Evolutionary conservation across 1,140 invertebrate species (phyloP), one percentile per base, ranked within the genome.

Genomic region (Choristoneura fumiferana): DNA sequence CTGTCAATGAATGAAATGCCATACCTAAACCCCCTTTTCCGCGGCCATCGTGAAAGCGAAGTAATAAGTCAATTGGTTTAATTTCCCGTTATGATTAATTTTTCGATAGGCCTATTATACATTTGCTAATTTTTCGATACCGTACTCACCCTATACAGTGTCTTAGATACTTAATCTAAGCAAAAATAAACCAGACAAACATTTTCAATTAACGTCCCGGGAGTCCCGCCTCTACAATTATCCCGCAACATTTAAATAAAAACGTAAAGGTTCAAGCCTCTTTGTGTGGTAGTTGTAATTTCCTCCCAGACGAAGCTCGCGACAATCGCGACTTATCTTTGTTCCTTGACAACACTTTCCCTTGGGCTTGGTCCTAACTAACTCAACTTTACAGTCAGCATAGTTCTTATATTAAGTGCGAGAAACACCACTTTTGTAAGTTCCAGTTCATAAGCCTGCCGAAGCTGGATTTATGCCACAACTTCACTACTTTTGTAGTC

Each of bases 251-350:
- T 69, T 65, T 64, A 62, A 75, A 72, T 61, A 76, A 65, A 71
- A 73, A 76, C 58, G 57, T 60, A 65, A 64, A 74, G 69, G 70
- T 71, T 81, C 65, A 69, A 72, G 68, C 61, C 72, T 78, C 70
- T 80, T 78, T 84, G 76, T 73, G 69, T 76, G 67, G 67, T 78
- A 78, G 73, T 82, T 83, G 81, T 84, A 87, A 87, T 87, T 84
- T 84, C 74, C 72, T 72, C 73, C 58, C 67, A 78, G 78, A 78
- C 76, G 67, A 80, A 73, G 62, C 73, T 75, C 57, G 69, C 75
- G 71, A 85, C 84, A 85, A 85, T 87, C 81, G 78, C 70, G 82
- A 75, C 84, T 87, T 85, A 85, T 85, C 84, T 80, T 83, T 84
- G 82, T 87, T 80, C 75, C 82, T 80, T 81, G 76, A 76, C 76